Evolutionary conservation across 1,140 invertebrate genomes (phyloP), one percentile per base, ranked within the genome.

Genomic region (Dendrolimus punctatus): DNA sequence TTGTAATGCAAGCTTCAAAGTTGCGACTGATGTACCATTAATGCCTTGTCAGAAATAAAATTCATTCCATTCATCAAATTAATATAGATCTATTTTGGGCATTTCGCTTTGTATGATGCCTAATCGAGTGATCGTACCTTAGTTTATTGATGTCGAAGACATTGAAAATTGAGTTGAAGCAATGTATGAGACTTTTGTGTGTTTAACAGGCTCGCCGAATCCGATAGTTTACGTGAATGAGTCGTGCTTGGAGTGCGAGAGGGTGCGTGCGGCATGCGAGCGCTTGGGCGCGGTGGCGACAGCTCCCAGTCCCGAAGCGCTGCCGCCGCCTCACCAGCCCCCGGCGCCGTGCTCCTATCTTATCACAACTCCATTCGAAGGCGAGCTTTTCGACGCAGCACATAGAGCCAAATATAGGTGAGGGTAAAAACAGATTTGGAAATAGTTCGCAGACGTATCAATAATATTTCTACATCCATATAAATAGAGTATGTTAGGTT

Each of bases 371-470:
- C 75, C 76, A 37, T 82, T 82, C 49, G 75, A 77, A 9, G 84
- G 76, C 41, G 80, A 85, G 42, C 67, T 85, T 23, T 85, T 85
- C 70, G 81, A 85, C 63, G 73, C 80, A 36, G 81, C 81, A 49
- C 78, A 85, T 54, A 81, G 72, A 68, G 78, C 81, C 10, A 85
- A 83, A 67, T 85, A 85, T 66, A 85, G 81, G 81, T 84, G 5
- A 70, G 78, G 71, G 39, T 36, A 10, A 51, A 9, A 51, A 6
- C 46, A 38, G 4, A 23, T 23, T 23, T 37, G 38, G 38, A 23
- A 46, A 46, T 37, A 9, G 44, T 36, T 46, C 1, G 36, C 6
- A 8, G 8, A 46, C 2, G 7, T 46, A 46, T 37, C 23, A 38
- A 23, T 23, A 23, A 23, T 23, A 23, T 3, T 23, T 23, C 23